Base-by-base conservation (phyloP, 1,140 invertebrate genomes). In the Orchesella cincta region DNA sequence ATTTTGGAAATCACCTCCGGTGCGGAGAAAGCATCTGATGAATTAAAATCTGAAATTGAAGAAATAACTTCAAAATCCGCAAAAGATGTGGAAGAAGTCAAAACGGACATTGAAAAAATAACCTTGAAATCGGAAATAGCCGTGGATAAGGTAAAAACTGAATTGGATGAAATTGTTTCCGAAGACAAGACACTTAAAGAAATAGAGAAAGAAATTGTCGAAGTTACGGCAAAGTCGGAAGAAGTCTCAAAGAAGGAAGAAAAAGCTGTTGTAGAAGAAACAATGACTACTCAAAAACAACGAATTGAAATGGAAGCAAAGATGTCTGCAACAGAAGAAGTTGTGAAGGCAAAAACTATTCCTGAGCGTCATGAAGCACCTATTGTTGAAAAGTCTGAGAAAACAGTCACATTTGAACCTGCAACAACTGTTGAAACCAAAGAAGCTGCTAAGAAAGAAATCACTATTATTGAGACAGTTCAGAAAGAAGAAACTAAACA, bases 61-160 rank as follows among this genome's bases (percentile, higher is more conserved):
- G 71, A 75, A 79, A 36, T 29, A 34, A 67, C 62, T 33, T 29
- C 31, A 8, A 29, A 33, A 29, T 31, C 62, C 26, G 39, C 79
- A 67, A 75, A 75, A 34, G 64, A 74, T 26, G 75, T 76, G 20
- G 78, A 80, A 52, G 79, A 81, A 23, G 78, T 80, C 23, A 81
- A 85, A 81, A 85, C 84, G 84, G 85, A 85, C 31, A 82, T 82
- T 64, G 84, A 85, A 82, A 83, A 86, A 76, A 76, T 81, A 28
- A 80, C 84, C 16, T 80, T 83, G 36, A 81, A 80, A 35, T 75
- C 80, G 29, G 81, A 84, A 75, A 75, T 36, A 46, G 76, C 71
- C 18, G 67, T 80, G 23, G 79, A 75, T 52, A 29, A 31, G 12
- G 8, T 14, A 14, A 79, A 83, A 77, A 52, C 73, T 64, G 77